phyloP scores from a whole-genome alignment of 2,113 vertebrate species.

The Eclectus roratus region DNA sequence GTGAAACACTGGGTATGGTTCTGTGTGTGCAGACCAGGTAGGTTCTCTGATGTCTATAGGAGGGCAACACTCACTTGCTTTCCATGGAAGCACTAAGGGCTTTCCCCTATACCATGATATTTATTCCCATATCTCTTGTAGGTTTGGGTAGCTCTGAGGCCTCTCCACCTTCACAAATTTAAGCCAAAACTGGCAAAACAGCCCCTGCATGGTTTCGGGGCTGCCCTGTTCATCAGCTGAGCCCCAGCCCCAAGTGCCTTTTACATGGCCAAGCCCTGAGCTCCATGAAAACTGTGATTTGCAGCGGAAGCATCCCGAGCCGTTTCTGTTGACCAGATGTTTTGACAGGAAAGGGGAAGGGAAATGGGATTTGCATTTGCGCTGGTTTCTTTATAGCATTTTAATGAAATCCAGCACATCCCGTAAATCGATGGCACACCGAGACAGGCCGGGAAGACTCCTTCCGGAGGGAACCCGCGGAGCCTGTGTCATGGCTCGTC shows the following conservation, averaged over 20 bases:
- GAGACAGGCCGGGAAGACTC: not conserved
- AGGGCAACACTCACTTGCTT: fast-evolving
- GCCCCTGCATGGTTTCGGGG: not conserved
- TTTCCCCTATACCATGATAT: not conserved
- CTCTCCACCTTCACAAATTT: not conserved
- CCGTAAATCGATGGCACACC: not conserved
- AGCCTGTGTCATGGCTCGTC: not conserved
- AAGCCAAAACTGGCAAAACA: not conserved
- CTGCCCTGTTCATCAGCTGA: not conserved
- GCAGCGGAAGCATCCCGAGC: slow-evolving; percentile 24
- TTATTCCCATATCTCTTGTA: not conserved
- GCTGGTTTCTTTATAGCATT: not conserved
- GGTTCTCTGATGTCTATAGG: not conserved
- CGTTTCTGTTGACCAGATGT: slow-evolving; percentile 56
- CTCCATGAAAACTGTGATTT: not conserved
- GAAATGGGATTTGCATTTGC: slow-evolving; percentile 51
- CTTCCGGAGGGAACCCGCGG: not conserved
- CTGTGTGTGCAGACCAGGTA: not conserved
- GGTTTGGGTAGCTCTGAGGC: not conserved
- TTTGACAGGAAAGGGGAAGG: slow-evolving; percentile 42
- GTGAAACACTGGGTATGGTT: not conserved
- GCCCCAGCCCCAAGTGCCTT: not conserved
- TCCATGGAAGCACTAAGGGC: not conserved
- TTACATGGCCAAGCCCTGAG: not conserved
- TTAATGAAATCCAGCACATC: slow-evolving; percentile 49